Evolutionary conservation across 2,888 invertebrate species (phyloP).

Genomic region (Malthinus seriepunctatus): DNA sequence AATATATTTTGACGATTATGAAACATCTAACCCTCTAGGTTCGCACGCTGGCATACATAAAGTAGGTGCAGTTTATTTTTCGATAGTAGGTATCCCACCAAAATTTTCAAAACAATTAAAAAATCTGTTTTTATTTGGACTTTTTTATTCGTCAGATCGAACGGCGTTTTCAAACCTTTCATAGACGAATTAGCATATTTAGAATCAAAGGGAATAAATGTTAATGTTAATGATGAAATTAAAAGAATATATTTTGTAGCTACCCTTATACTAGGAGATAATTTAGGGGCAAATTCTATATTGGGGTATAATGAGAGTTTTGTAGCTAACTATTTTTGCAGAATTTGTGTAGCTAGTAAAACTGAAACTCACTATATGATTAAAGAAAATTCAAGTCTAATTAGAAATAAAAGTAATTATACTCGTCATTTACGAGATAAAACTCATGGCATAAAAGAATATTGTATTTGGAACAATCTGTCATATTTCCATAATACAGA

Average conservation of each 20-base stretch:
- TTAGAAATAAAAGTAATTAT: background rate
- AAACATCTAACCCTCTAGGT: slow-evolving; percentile 8
- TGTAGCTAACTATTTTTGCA: slow-evolving; percentile 3
- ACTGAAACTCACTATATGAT: background rate
- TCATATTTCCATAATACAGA: slow-evolving; percentile 33
- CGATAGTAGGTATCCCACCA: background rate
- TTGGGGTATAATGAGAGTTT: slow-evolving; percentile 7
- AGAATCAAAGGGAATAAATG: background rate
- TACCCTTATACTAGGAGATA: slow-evolving; percentile 6
- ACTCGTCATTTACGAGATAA: slow-evolving; percentile 7
- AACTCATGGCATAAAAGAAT: slow-evolving; percentile 34
- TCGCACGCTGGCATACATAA: slow-evolving; percentile 11
- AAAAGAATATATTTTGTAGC: background rate
- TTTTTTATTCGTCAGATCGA: background rate
- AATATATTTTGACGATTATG: slow-evolving; percentile 12
- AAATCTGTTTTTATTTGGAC: slow-evolving; percentile 4
- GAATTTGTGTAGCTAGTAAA: background rate
- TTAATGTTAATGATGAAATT: background rate
- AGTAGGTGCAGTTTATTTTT: slow-evolving; percentile 9
- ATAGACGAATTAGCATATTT: background rate
- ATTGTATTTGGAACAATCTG: slow-evolving; percentile 30
- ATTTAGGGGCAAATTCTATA: slow-evolving; percentile 1
- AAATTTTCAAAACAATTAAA: background rate
- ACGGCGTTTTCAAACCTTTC: background rate
- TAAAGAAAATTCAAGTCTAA: background rate